Percentiles rank a stretch among this genome's conserved stretches.
Evolutionary conservation across 2,113 vertebrate species (phyloP).

Genomic region (Corythornis vintsioides): DNA sequence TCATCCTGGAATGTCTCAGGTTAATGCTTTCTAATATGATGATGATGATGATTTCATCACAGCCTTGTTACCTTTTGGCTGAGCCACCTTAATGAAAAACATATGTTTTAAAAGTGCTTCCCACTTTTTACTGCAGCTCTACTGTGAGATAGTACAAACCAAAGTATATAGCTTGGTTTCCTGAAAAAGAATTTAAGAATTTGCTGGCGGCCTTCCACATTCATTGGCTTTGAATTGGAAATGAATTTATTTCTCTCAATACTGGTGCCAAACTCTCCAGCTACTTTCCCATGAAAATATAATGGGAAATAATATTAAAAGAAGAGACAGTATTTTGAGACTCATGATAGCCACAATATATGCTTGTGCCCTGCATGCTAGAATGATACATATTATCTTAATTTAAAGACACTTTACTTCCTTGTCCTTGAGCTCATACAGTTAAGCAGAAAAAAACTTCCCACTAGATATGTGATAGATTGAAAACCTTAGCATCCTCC

Average conservation of each 20-base stretch:
- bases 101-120: neutral
- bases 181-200: neutral
- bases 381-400: neutral
- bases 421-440: neutral
- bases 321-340: neutral
- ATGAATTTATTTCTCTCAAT: neutral
- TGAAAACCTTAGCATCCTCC: neutral
- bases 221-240: neutral
- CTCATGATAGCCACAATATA: neutral
- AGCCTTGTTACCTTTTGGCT: neutral
- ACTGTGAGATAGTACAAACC: neutral
- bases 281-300: neutral
- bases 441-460: neutral
- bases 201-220: neutral
- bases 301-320: neutral
- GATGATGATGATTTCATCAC: neutral
- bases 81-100: neutral
- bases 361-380: neutral
- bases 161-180: neutral
- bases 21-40: fast-evolving
- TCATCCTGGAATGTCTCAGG: neutral
- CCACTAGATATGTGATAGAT: neutral
- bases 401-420: neutral
- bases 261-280: neutral
- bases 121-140: neutral